A percentile compares a stretch with the other conserved stretches of the same genome.
phyloP scores from a whole-genome alignment of 2,888 invertebrate genomes.

The Galerucella calmariensis region DNA sequence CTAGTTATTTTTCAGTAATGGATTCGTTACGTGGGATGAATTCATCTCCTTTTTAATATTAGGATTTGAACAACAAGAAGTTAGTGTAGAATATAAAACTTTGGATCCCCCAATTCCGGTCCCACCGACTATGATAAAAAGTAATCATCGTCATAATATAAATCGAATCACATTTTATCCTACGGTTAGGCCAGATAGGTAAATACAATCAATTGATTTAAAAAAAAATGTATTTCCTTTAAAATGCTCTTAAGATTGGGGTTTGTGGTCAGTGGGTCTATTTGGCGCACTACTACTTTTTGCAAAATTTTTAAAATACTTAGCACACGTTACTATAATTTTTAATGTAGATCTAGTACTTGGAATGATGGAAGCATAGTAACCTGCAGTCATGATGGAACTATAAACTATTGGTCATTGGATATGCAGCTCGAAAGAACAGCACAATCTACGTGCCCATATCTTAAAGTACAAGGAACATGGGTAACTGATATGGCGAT shows the following conservation, averaged over 20 bases:
- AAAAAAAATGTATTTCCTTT: too few species aligned
- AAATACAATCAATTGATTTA: not conserved
- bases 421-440: slow-evolving; percentile 75
- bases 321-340: not conserved
- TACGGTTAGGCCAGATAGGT: slow-evolving; percentile 62
- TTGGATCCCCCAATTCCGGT: slow-evolving; percentile 74
- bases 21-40: slow-evolving; percentile 77
- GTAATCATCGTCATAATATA: slow-evolving; percentile 78
- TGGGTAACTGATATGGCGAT: slow-evolving; percentile 81
- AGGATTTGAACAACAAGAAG: slow-evolving; percentile 77
- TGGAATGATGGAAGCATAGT: slow-evolving; percentile 77
- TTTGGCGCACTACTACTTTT: too few species aligned
- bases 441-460: slow-evolving; percentile 74
- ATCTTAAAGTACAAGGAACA: slow-evolving; percentile 70
- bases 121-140: slow-evolving; percentile 70
- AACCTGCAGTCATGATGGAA: slow-evolving; percentile 81
- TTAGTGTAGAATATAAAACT: slow-evolving; percentile 71
- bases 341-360: slow-evolving; percentile 64
- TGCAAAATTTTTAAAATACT: too few species aligned
- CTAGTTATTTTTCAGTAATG: slow-evolving; percentile 60
- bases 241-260: too few species aligned
- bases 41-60: slow-evolving; percentile 80
- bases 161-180: slow-evolving; percentile 74
- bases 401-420: slow-evolving; percentile 81
- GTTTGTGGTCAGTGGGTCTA: too few species aligned